phyloP scores from a whole-genome alignment of 2,113 vertebrate species.

The Pelecanus crispus region DNA sequence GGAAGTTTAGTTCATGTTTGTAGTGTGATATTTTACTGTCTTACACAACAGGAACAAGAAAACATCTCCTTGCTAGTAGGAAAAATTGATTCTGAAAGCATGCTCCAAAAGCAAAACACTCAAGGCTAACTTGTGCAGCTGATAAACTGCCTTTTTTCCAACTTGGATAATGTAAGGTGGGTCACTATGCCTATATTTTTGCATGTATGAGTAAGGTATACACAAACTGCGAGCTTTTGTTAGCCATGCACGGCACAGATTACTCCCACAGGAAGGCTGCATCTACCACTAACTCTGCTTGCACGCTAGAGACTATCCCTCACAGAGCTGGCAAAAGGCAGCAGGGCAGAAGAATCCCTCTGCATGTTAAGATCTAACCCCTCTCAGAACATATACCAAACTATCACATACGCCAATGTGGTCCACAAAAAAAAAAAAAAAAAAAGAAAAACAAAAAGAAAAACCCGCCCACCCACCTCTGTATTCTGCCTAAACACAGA shows the following conservation, averaged over 20 bases:
- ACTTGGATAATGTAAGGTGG: neutral
- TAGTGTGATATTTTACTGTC: neutral
- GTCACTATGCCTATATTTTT: neutral
- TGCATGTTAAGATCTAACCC: neutral
- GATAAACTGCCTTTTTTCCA: neutral
- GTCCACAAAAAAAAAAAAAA: neutral
- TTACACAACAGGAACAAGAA: neutral
- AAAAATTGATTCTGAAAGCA: neutral
- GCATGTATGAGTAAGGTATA: neutral
- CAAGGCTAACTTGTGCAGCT: neutral
- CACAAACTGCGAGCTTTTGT: neutral
- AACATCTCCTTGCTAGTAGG: neutral
- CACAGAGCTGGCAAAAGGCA: neutral
- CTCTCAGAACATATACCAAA: neutral
- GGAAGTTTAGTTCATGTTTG: neutral
- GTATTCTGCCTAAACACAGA: neutral
- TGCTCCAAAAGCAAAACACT: neutral
- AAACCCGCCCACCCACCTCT: neutral
- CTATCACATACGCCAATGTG: rapidly evolving
- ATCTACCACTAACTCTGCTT: neutral
- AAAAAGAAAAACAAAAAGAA: neutral
- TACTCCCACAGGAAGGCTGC: neutral
- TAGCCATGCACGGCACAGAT: neutral
- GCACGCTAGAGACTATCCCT: neutral
- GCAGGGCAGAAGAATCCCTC: neutral